Base-by-base conservation (phyloP, 1,140 invertebrate species). In the Druon quercuslanigerum region DNA sequence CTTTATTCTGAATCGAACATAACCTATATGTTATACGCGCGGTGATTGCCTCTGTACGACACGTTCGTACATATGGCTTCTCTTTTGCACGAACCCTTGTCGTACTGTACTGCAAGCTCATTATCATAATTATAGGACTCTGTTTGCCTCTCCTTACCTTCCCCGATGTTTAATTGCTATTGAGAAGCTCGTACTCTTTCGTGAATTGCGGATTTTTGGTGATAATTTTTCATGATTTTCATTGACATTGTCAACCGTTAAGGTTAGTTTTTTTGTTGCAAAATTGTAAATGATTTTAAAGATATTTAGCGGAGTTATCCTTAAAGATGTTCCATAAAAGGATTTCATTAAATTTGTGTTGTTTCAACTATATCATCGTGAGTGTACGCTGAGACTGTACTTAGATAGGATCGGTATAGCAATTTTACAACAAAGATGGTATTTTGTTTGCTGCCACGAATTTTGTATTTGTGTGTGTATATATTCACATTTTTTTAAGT, bases 11-110 rank as follows among this genome's bases (percentile, higher is more conserved):
- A 66, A 40, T 66, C 2, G 8, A 33, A 66, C 60, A 66, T 66
- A 66, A 66, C 60, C 60, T 66, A 66, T 66, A 66, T 40, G 8
- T 40, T 66, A 66, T 33, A 25, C 60, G 60, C 60, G 25, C 33
- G 25, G 11, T 19, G 8, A 25, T 33, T n/a, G 60, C 33, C n/a
- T 13, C 54, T 40, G 25, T 40, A 40, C 25, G 60, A 40, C 25
- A 40, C 60, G 60, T 40, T 9, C 20, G 25, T 66, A 14, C 57
- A 40, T 66, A 66, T 66, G 60, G 60, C 60, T 66, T 66, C 57
- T 60, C 33, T 60, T 40, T 66, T 66, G 60, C 33, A 66, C 60
- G 60, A 25, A 66, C 13, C 13, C 7, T 14, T n/a, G 33, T 40
- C 40, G 25, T 66, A 40, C 60, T 66, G 60, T 40, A 66, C 40